Evolutionary conservation across 2,113 vertebrate species (phyloP).

Genomic region (Thalassoma bifasciatum): DNA sequence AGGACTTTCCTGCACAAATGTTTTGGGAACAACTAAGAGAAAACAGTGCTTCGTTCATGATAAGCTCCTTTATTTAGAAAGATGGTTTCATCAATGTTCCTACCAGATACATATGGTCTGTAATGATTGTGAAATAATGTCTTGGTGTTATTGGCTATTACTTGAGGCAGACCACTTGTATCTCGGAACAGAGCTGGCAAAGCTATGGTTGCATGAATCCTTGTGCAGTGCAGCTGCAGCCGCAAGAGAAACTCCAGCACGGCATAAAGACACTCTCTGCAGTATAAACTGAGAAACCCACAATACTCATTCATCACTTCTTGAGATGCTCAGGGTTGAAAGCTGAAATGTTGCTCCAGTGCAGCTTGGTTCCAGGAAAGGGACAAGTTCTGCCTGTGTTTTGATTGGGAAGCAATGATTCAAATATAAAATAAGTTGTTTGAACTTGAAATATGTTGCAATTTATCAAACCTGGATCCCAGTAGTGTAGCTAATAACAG

Average conservation of each 20-base stretch:
- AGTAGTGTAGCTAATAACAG: not conserved
- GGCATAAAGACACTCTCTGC: not conserved
- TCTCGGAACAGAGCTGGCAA: conserved; percentile 54
- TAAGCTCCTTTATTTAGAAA: not conserved
- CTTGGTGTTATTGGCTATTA: not conserved
- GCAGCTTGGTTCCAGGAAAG: not conserved
- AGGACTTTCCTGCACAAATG: not conserved
- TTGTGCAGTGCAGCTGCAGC: conserved; percentile 46
- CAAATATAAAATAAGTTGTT: too few species aligned
- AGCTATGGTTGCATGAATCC: conserved; percentile 40
- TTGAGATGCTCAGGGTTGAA: not conserved
- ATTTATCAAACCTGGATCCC: too few species aligned
- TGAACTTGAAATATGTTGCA: too few species aligned
- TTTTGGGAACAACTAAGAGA: conserved; percentile 56
- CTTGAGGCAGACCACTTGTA: conserved; percentile 22
- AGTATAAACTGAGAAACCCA: conserved; percentile 23
- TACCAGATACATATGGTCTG: conserved; percentile 33
- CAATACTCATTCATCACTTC: conserved; percentile 1
- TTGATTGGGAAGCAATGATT: too few species aligned
- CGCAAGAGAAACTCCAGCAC: not conserved
- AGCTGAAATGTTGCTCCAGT: not conserved
- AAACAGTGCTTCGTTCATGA: conserved; percentile 45
- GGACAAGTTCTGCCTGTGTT: not conserved
- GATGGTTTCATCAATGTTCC: conserved; percentile 47
- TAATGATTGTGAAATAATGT: conserved; percentile 10